Conservation (phyloP, 2,888 invertebrate genomes). For the Erebia palarica region DNA sequence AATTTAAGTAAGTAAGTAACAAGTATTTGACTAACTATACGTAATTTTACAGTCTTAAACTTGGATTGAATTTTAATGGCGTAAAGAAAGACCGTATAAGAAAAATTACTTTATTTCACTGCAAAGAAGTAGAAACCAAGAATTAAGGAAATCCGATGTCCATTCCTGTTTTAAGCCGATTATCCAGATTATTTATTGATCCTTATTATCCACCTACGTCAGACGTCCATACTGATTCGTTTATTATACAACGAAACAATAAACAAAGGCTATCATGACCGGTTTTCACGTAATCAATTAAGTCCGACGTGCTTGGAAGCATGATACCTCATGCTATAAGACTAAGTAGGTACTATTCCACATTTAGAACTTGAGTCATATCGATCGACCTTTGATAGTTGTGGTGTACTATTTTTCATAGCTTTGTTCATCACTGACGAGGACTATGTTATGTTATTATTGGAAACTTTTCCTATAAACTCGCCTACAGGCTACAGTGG, state of each 20-base stretch:
- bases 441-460: neutral
- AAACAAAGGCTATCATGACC: conserved; percentile 15
- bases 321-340: neutral
- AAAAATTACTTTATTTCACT: no score
- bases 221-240: conserved; percentile 4
- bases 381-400: conserved; percentile 4
- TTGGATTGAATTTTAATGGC: no score
- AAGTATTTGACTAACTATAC: no score
- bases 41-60: no score
- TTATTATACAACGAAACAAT: conserved; percentile 25
- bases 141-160: neutral
- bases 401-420: neutral
- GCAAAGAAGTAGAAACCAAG: no score
- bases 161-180: neutral
- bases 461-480: neutral
- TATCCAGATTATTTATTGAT: neutral
- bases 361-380: conserved; percentile 4
- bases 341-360: neutral
- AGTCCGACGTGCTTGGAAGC: conserved; percentile 13
- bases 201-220: neutral
- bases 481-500: neutral
- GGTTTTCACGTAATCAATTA: conserved; percentile 17
- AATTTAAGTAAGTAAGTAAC: no score
- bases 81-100: no score
- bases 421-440: neutral